Base-by-base conservation (phyloP, 2,888 invertebrate genomes). In the Troilus luridus region DNA sequence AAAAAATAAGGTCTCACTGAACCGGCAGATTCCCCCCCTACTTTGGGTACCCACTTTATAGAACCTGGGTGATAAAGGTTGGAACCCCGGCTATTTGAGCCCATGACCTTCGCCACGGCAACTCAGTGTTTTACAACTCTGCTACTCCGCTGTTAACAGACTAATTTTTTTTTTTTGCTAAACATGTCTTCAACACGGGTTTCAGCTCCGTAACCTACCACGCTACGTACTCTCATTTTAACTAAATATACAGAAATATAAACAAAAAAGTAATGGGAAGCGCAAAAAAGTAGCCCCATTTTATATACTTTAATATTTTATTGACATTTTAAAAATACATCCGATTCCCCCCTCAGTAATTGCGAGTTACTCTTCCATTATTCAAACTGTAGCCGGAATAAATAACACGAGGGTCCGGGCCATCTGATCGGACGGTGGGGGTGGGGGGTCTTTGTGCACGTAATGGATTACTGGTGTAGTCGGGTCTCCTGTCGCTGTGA, bases 261-360 rank as follows among this genome's bases (percentile, higher is more conserved):
- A 8, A 62, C 19, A 21, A 62, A 67, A 67, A 67, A 24, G n/a
- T 24, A 67, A 67, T 21, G 62, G 1, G 11, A 24, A 67, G 12
- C 6, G 12, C 24, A 14, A 72, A 14, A 72, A 24, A 14, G 12
- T 6, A 27, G 72, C 6, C 72, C 72, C 14, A 67, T 27, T 72
- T 72, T 72, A 72, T 27, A 27, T 27, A 12, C 72, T 27, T 72
- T 27, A 27, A 72, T 72, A 72, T 72, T 72, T 5, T 72, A 72
- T 72, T 72, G 27, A 72, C 0, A 72, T 72, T 72, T 72, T 72
- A 72, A 72, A 72, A 72, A 72, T 72, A 72, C 72, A 72, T 12
- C 3, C 0, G 1, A 27, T 27, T 14, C 14, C 6, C 24, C 27
- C n/a, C n/a, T 64, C 64, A 5, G 2, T 64, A 64, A 27, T 72